Base-by-base conservation (phyloP, 2,888 invertebrate genomes). In the Zeuzera pyrina region DNA sequence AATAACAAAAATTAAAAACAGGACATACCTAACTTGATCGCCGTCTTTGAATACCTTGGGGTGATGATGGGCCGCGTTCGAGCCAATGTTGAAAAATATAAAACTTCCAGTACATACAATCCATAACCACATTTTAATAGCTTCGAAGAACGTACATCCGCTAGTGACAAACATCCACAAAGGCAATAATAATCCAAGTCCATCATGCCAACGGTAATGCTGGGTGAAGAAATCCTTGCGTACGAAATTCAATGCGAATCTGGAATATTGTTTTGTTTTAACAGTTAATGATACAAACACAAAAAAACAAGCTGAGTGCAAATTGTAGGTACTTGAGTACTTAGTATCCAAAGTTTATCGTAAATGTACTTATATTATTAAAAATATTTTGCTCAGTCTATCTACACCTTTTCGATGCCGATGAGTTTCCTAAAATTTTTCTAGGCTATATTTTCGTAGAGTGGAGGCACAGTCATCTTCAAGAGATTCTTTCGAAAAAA, bases 11-110 rank as follows among this genome's bases (percentile, higher is more conserved):
- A n/a, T n/a, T n/a, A n/a, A n/a, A n/a, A n/a, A n/a, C n/a, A n/a
- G n/a, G n/a, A 19, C 14, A 11, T 69, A 89, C 89, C 86, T 85
- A 24, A 86, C 76, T 44, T 86, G 67, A 61, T 94, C 93, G 1
- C 93, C 93, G 53, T 93, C 93, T 55, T 93, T 93, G 52, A 90
- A 91, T 29, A 91, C 87, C 33, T 89, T 86, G 0, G 92, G 93
- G 63, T 93, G 92, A 58, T 94, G 93, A 68, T 94, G 94, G 0
- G 89, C 92, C 3, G 92, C 93, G 54, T 88, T 91, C 1, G 90
- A 48, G 2, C 90, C 93, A 39, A 92, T 87, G 1, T 78, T 48
- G 2, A 72, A 79, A 56, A 93, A 91, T 1, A 85, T 52, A 19
- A 88, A 85, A 46, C 92, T 90, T 0, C 70, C 79, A 0, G 84